Evolutionary conservation across 2,888 invertebrate species (phyloP).

Genomic region (Drosophila imparisetae): DNA sequence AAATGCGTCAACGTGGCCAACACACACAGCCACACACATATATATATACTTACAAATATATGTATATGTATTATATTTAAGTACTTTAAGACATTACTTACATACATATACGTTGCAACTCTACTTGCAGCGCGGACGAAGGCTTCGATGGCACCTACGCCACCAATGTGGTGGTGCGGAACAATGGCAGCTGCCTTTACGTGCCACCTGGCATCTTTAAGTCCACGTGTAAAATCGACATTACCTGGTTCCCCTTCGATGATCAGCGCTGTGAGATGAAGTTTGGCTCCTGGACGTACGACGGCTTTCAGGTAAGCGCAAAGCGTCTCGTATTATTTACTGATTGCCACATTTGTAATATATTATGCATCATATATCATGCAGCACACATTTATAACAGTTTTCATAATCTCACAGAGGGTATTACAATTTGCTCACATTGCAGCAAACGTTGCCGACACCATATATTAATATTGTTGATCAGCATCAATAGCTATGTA

Average conservation of each 20-base stretch:
- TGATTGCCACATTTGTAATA: not conserved
- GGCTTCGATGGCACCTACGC: slow-evolving; percentile 99
- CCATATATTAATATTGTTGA: not conserved
- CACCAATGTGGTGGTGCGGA: slow-evolving; percentile 98
- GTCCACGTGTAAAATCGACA: slow-evolving; percentile 99
- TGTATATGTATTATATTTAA: slow-evolving; percentile 19
- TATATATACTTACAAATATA: slow-evolving; percentile 1
- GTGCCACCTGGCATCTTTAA: slow-evolving; percentile 99
- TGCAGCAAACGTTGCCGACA: not conserved
- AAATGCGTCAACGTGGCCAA: slow-evolving; percentile 54
- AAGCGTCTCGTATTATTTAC: not conserved
- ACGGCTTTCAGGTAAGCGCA: slow-evolving; percentile 93
- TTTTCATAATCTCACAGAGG: not conserved
- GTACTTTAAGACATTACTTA: slow-evolving; percentile 34
- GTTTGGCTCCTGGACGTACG: slow-evolving; percentile 99
- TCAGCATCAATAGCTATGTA: not conserved
- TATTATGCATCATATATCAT: slow-evolving; percentile 1
- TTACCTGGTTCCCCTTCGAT: slow-evolving; percentile 99
- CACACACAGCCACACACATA: slow-evolving; percentile 12
- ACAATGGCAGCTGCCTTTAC: slow-evolving; percentile 97
- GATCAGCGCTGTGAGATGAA: slow-evolving; percentile 99
- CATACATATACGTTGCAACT: slow-evolving; percentile 17
- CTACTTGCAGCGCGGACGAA: slow-evolving; percentile 94
- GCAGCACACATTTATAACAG: slow-evolving; percentile 26
- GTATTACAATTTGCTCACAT: not conserved